These are phyloP conservation scores for Pelobates cultripes DNA, from an alignment of 2,797 vertebrate species.

Conservation along the genomic window DNA sequence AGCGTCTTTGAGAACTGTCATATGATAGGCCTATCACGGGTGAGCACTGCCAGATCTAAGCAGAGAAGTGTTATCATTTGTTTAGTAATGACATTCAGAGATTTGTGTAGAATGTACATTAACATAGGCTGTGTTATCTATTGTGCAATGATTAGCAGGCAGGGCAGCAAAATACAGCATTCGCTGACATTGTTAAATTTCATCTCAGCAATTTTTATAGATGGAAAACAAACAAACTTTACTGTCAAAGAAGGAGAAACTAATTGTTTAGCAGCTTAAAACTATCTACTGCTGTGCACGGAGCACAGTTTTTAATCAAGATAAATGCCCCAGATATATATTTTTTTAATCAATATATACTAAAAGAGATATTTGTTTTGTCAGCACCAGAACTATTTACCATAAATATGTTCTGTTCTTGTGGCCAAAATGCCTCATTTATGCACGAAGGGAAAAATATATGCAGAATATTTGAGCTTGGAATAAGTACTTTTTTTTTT, in stretches of 20 bases:
- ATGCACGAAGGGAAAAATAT: conserved; percentile 52
- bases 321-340: conserved; percentile 61
- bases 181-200: conserved; percentile 3
- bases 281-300: conserved; percentile 53
- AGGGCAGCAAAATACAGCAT: not conserved
- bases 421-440: conserved; percentile 61
- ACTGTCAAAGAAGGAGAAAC: conserved; percentile 50
- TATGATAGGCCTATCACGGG: not conserved
- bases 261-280: conserved; percentile 60
- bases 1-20: no score
- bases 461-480: conserved; percentile 58
- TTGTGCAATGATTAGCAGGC: conserved; percentile 19
- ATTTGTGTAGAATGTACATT: not conserved
- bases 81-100: not conserved
- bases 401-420: conserved; percentile 64
- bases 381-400: conserved; percentile 61
- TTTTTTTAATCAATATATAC: conserved; percentile 57
- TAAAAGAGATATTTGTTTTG: conserved; percentile 57
- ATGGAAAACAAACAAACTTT: conserved; percentile 35
- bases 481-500: conserved; percentile 35
- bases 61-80: not conserved
- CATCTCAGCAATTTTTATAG: conserved; percentile 15
- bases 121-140: not conserved
- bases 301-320: conserved; percentile 63
- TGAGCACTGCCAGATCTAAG: not conserved